Evolutionary conservation across 2,888 invertebrate species (phyloP).

Genomic region (Chymomyza fuscimana): DNA sequence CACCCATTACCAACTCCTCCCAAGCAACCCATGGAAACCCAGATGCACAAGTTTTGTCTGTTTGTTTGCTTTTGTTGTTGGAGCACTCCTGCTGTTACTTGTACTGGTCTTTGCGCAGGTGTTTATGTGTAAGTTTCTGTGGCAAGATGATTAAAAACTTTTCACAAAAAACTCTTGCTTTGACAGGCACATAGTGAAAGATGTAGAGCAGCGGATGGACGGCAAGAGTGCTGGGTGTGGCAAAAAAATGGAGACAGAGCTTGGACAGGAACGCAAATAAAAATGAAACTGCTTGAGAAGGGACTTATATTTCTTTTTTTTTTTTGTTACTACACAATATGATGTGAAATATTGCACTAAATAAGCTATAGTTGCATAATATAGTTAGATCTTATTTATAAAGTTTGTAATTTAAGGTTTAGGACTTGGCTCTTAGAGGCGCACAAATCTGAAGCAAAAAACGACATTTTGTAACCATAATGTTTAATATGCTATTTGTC

Average conservation of each 20-base stretch:
- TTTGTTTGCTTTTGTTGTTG: constrained; percentile 19
- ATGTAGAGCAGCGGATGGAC: not conserved
- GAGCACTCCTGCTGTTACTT: not conserved
- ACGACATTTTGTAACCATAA: too few relatives aligned
- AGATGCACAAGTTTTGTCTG: not conserved
- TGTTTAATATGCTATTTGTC: too few relatives aligned
- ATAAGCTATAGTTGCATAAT: too few relatives aligned
- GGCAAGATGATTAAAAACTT: constrained; percentile 52
- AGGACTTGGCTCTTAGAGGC: too few relatives aligned
- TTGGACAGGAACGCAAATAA: not conserved
- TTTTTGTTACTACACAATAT: too few relatives aligned
- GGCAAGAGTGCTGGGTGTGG: not conserved
- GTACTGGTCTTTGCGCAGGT: constrained; percentile 30
- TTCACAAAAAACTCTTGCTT: constrained; percentile 3
- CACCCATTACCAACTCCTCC: not conserved
- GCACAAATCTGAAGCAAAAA: too few relatives aligned
- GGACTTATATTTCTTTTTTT: too few relatives aligned
- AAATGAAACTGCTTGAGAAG: constrained; percentile 3
- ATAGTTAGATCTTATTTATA: too few relatives aligned
- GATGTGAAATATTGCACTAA: too few relatives aligned
- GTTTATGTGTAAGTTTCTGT: constrained; percentile 37
- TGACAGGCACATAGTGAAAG: not conserved
- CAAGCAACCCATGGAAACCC: not conserved
- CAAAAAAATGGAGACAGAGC: not conserved
- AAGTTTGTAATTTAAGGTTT: too few relatives aligned